Evolutionary conservation across 2,113 vertebrate genomes (phyloP).

Genomic region (Ovis aries): ARS-UI_Ramb_v3.0 NC_056057.1:40334001-40334500

Average conservation of each 20-base stretch:
- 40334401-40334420: neutral
- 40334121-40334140: neutral
- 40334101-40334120: neutral
- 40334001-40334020: neutral
- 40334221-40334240: fast-evolving
- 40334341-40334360: neutral
- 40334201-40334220: neutral
- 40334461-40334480: too few species aligned
- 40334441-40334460: too few species aligned
- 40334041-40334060: neutral
- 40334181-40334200: neutral
- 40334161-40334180: neutral
- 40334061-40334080: neutral
- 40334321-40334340: neutral
- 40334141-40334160: neutral
- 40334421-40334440: too few species aligned
- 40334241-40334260: neutral
- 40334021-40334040: neutral
- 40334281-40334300: neutral
- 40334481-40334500: too few species aligned
- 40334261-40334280: neutral
- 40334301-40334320: neutral
- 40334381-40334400: neutral
- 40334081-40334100: neutral
- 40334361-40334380: neutral